Conservation (phyloP, 2,113 vertebrate species). For the Gnathonemus longibarbis region DNA sequence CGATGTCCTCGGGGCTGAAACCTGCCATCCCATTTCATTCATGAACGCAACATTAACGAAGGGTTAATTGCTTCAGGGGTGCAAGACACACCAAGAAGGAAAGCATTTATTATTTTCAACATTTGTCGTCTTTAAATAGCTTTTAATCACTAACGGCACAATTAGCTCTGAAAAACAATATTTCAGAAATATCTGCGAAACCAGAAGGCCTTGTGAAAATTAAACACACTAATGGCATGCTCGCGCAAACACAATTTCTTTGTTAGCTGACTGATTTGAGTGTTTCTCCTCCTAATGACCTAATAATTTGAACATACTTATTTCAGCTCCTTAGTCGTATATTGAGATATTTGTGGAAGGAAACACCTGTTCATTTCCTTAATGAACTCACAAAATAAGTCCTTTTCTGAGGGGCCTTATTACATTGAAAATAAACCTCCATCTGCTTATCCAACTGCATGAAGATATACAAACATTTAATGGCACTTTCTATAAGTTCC, state of each 20-base stretch:
- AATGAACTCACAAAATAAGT: slow-evolving; percentile 49
- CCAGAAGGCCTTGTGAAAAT: slow-evolving; percentile 36
- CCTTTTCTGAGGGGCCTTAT: slow-evolving; percentile 28
- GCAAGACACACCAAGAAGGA: slow-evolving; percentile 31
- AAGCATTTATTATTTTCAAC: slow-evolving; percentile 45
- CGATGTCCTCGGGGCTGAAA: slow-evolving; percentile 20
- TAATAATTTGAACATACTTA: slow-evolving; percentile 60
- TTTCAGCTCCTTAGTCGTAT: slow-evolving; percentile 55
- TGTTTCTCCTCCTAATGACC: slow-evolving; percentile 59
- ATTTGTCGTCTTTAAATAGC: slow-evolving; percentile 35
- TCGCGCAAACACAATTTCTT: slow-evolving; percentile 43
- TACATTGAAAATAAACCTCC: slow-evolving; percentile 49
- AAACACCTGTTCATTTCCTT: slow-evolving; percentile 58
- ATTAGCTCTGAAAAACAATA: slow-evolving; percentile 29
- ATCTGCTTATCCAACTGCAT: slow-evolving; percentile 30
- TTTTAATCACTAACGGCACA: slow-evolving; percentile 46
- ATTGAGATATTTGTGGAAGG: slow-evolving; percentile 48
- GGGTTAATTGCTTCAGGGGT: slow-evolving; percentile 15
- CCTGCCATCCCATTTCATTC: slow-evolving; percentile 34
- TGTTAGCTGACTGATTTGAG: slow-evolving; percentile 46
- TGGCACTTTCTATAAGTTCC: slow-evolving; percentile 44
- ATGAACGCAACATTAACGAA: slow-evolving; percentile 42
- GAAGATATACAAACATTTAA: slow-evolving; percentile 44
- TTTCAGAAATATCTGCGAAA: slow-evolving; percentile 25
- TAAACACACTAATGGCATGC: slow-evolving; percentile 22